phyloP scores from a whole-genome alignment of 2,888 invertebrate genomes.

The Agrochola lota region DNA sequence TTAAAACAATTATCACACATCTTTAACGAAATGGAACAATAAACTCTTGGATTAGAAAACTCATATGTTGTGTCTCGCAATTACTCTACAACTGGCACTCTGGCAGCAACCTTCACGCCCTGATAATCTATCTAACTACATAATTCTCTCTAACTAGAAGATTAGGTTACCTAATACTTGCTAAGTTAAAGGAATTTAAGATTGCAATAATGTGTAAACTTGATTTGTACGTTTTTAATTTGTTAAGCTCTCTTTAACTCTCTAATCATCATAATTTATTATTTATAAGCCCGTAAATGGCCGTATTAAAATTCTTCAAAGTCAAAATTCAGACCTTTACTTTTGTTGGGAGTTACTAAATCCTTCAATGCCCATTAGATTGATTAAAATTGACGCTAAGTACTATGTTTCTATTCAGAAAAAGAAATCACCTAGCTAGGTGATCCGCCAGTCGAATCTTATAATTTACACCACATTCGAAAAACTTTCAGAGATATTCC shows the following conservation, averaged over 20 bases:
- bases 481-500: too few relatives aligned
- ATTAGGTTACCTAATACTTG: conserved; percentile 53
- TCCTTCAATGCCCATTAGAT: too few relatives aligned
- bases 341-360: too few relatives aligned
- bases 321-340: neutral
- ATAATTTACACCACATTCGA: too few relatives aligned
- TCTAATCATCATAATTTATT: neutral
- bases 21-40: conserved; percentile 8
- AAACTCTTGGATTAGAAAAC: conserved; percentile 36
- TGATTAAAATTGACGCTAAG: too few relatives aligned
- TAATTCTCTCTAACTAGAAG: conserved; percentile 52
- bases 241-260: conserved; percentile 36
- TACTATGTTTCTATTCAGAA: too few relatives aligned
- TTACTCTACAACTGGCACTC: conserved; percentile 14
- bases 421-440: too few relatives aligned
- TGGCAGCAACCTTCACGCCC: conserved; percentile 64
- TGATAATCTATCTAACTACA: conserved; percentile 60
- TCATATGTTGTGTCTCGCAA: conserved; percentile 32
- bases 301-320: neutral
- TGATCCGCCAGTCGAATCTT: too few relatives aligned
- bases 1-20: conserved; percentile 4
- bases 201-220: conserved; percentile 31
- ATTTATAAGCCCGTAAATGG: neutral
- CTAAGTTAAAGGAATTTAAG: conserved; percentile 28
- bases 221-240: conserved; percentile 22